Conservation (phyloP, 1,140 invertebrate species). For the Rhyacophila brunnea region DNA sequence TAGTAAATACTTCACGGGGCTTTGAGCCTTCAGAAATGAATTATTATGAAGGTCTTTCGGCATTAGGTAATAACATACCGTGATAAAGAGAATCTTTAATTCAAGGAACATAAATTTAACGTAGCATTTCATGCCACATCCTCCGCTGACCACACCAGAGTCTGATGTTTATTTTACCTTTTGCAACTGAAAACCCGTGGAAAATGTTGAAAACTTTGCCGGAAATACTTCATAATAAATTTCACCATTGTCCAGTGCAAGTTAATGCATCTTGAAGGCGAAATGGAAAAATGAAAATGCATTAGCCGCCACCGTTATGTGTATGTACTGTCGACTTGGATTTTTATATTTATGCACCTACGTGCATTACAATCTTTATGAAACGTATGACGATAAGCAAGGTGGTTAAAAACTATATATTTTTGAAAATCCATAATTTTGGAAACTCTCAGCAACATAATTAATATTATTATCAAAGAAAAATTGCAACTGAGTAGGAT, state of each 20-base stretch:
- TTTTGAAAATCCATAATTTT: no score
- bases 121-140: slow-evolving; percentile 10
- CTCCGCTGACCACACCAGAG: slow-evolving; percentile 8
- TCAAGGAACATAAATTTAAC: slow-evolving; percentile 17
- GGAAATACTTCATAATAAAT: slow-evolving; percentile 31
- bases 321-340: no score
- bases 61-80: neutral
- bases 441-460: no score
- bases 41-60: no score
- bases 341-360: slow-evolving; percentile 5
- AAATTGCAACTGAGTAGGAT: no score
- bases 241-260: slow-evolving; percentile 25
- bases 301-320: slow-evolving; percentile 15
- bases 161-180: slow-evolving; percentile 5
- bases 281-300: slow-evolving; percentile 30
- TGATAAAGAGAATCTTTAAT: slow-evolving; percentile 21
- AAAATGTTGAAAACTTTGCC: slow-evolving; percentile 9
- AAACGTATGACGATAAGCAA: no score
- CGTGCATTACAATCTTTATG: neutral
- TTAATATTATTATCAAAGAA: no score
- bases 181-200: slow-evolving; percentile 6
- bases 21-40: no score
- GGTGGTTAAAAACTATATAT: no score
- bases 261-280: slow-evolving; percentile 27
- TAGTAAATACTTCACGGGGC: no score